Conservation (phyloP, 64 coral and sea anemone species). For the Stichodactyla mertensii region DNA sequence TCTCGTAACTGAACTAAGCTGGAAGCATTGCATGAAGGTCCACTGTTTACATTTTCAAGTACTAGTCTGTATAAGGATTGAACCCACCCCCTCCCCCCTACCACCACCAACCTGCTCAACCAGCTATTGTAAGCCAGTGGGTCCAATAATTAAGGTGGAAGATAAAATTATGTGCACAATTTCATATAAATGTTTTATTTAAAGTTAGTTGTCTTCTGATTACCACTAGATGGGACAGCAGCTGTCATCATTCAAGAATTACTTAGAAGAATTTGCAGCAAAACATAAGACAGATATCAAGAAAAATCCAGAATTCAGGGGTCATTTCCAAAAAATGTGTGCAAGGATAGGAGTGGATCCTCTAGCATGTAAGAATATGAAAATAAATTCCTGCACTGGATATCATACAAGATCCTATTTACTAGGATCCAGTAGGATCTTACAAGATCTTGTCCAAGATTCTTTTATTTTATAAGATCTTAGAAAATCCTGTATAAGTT, state of each 20-base stretch:
- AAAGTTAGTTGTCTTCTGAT: neutral
- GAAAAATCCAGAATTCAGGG: slow-evolving; percentile 96
- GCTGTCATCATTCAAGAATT: slow-evolving; percentile 91
- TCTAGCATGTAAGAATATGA: slow-evolving; percentile 73
- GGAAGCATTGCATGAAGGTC: too few relatives aligned
- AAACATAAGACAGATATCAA: slow-evolving; percentile 97
- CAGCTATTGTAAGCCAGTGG: too few relatives aligned
- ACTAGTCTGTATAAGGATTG: too few relatives aligned
- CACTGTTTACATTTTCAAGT: too few relatives aligned
- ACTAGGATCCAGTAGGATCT: too few relatives aligned
- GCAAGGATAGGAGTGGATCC: slow-evolving; percentile 98
- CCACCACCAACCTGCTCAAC: too few relatives aligned
- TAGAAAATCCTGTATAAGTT: too few relatives aligned
- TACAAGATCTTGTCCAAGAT: too few relatives aligned
- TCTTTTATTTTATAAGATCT: too few relatives aligned
- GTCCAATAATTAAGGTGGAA: too few relatives aligned
- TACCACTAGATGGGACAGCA: slow-evolving; percentile 94
- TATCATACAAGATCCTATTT: neutral
- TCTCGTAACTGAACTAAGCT: too few relatives aligned
- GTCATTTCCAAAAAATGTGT: slow-evolving; percentile 99
- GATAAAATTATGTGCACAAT: neutral
- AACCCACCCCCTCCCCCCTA: too few relatives aligned
- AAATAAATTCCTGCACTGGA: neutral
- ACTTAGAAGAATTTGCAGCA: slow-evolving; percentile 91
- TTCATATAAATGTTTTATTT: neutral